A percentile compares a stretch with the other conserved stretches of the same genome.
These are phyloP conservation scores for Smittia sp. DNA, from an alignment of 2,888 invertebrate genomes.

Conservation along the genomic window DNA sequence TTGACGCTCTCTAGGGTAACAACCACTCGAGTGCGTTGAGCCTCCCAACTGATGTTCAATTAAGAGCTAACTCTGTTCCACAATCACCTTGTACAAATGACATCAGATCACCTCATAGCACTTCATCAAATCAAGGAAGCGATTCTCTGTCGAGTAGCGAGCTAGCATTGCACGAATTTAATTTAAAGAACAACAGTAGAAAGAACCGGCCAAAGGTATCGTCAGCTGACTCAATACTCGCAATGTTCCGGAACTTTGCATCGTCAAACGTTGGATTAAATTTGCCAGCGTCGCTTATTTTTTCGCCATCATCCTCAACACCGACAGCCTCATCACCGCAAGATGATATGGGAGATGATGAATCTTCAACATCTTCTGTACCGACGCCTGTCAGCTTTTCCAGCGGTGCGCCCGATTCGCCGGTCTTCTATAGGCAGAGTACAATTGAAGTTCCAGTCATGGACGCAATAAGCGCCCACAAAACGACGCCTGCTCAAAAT, in stretches of 20 bases:
- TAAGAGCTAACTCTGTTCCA: conserved; percentile 56
- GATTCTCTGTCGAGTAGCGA: conserved; percentile 74
- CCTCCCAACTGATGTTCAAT: conserved; percentile 49
- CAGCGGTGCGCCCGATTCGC: conserved; percentile 63
- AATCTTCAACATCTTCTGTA: conserved; percentile 67
- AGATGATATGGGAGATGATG: conserved; percentile 66
- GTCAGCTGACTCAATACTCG: conserved; percentile 75
- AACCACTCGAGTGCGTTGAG: conserved; percentile 49
- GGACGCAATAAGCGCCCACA: conserved; percentile 67
- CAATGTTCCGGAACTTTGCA: conserved; percentile 74
- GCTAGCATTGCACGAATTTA: conserved; percentile 61
- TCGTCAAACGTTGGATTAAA: conserved; percentile 62
- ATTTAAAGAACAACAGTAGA: conserved; percentile 54
- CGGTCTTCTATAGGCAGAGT: conserved; percentile 55
- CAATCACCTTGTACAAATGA: conserved; percentile 65
- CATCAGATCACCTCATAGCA: conserved; percentile 63
- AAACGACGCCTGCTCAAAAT: conserved; percentile 58
- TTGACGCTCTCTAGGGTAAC: conserved; percentile 46
- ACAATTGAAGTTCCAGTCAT: conserved; percentile 63
- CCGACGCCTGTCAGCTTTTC: conserved; percentile 62
- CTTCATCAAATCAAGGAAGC: conserved; percentile 73
- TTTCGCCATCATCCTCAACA: conserved; percentile 69
- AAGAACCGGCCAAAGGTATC: conserved; percentile 61
- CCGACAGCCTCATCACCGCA: conserved; percentile 74
- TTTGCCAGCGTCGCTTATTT: conserved; percentile 61